These are phyloP conservation scores for Pyralis farinalis DNA, from an alignment of 2,888 invertebrate species.

Conservation along the genomic window DNA sequence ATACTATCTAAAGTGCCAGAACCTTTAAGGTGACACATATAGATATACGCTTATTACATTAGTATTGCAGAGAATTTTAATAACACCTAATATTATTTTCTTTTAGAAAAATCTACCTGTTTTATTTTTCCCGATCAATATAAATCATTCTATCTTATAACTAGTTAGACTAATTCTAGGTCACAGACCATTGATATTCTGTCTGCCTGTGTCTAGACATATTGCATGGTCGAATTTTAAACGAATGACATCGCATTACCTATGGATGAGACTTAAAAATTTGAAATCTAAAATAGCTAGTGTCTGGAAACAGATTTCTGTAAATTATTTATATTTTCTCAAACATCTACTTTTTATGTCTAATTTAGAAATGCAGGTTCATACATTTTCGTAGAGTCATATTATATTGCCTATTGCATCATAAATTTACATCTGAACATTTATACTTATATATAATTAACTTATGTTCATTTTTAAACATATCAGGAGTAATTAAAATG, in stretches of 20 bases:
- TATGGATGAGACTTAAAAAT: slow-evolving; percentile 73
- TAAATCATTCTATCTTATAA: slow-evolving; percentile 28
- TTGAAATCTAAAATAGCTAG: slow-evolving; percentile 70
- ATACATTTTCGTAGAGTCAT: slow-evolving; percentile 4
- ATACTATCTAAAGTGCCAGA: no score
- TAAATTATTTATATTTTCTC: slow-evolving; percentile 27
- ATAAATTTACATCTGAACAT: no score
- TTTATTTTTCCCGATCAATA: background rate
- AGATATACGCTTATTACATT: no score
- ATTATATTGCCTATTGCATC: background rate
- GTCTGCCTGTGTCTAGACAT: slow-evolving; percentile 69
- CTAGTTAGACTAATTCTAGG: slow-evolving; percentile 67
- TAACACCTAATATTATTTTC: no score
- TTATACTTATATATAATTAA: no score
- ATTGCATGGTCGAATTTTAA: slow-evolving; percentile 80
- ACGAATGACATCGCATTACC: slow-evolving; percentile 67
- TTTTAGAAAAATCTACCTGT: background rate
- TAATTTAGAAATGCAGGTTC: slow-evolving; percentile 15
- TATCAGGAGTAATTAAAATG: no score
- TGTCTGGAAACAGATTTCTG: slow-evolving; percentile 55
- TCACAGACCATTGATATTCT: slow-evolving; percentile 74
- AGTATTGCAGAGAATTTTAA: no score
- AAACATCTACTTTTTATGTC: slow-evolving; percentile 19
- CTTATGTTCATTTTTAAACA: no score
- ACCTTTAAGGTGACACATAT: no score